These are phyloP conservation scores for Hydractinia echinata DNA, from an alignment of 30 jellyfish, hydroid and myxozoan genomes.

Conservation along the genomic window DNA sequence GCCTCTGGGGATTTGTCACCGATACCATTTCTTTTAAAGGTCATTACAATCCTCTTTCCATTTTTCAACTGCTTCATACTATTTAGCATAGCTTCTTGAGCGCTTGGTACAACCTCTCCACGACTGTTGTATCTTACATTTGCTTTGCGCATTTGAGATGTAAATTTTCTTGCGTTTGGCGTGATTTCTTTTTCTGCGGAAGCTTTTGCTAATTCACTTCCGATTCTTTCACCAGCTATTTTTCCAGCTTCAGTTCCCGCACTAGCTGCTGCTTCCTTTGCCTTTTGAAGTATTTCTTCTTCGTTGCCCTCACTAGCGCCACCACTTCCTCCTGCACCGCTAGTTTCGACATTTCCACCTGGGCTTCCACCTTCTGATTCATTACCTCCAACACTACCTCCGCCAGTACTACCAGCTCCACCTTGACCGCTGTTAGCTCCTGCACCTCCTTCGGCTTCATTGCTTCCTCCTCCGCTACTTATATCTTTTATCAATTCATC, in stretches of 20 bases:
- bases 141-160: background rate
- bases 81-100: slow-evolving; percentile 8
- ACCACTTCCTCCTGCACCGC: background rate
- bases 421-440: background rate
- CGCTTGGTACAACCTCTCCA: background rate
- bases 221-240: slow-evolving; percentile 17
- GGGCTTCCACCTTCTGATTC: slow-evolving; percentile 1
- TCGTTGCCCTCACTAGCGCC: slow-evolving; percentile 6
- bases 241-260: slow-evolving; percentile 30
- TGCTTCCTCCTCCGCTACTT: background rate
- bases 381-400: background rate
- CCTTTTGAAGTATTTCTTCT: slow-evolving; percentile 1
- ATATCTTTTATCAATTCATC: slow-evolving; percentile 1
- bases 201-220: background rate
- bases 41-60: background rate
- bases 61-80: background rate
- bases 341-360: background rate
- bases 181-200: slow-evolving; percentile 18
- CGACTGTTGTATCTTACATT: background rate
- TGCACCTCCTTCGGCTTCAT: slow-evolving; percentile 5
- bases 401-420: background rate
- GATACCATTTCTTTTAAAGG: background rate
- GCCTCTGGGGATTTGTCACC: background rate
- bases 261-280: slow-evolving; percentile 29
- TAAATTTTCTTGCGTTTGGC: slow-evolving; percentile 22